Evolutionary conservation across 2,888 invertebrate species (phyloP).

Genomic region (Oxycera nigricornis): DNA sequence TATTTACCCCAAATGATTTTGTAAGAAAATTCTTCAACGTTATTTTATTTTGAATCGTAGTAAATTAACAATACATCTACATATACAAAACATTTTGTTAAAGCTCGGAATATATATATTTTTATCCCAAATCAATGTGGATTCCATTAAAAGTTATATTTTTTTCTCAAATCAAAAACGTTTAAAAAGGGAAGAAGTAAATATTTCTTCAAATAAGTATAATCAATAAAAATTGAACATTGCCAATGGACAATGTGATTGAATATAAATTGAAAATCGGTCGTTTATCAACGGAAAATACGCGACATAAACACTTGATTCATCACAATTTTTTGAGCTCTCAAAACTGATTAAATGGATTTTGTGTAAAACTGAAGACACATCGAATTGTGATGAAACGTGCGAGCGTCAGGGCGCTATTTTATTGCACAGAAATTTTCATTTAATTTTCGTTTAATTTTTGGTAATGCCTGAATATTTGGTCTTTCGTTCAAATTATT

Average conservation of each 20-base stretch:
- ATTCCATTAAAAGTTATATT: conserved; percentile 1
- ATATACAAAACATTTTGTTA: not conserved
- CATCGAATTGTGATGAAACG: conserved; percentile 46
- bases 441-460: conserved; percentile 32
- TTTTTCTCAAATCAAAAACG: not conserved
- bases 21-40: conserved; percentile 17
- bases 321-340: conserved; percentile 18
- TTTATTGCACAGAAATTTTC: conserved; percentile 53
- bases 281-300: conserved; percentile 6
- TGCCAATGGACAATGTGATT: too few relatives aligned
- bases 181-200: conserved; percentile 22
- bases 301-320: conserved; percentile 14
- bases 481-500: conserved; percentile 21
- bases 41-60: conserved; percentile 24
- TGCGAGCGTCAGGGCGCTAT: conserved; percentile 55
- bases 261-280: not conserved
- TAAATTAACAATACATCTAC: conserved; percentile 31
- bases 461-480: conserved; percentile 34
- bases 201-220: not conserved
- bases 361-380: conserved; percentile 6
- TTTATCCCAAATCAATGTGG: too few relatives aligned
- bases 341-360: too few relatives aligned
- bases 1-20: not conserved
- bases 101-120: too few relatives aligned
- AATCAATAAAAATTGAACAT: not conserved